A percentile compares a stretch with the other conserved stretches of the same genome.
Evolutionary conservation across 1,140 invertebrate genomes (phyloP).

Genomic region (Rhagoletis zephyria): DNA sequence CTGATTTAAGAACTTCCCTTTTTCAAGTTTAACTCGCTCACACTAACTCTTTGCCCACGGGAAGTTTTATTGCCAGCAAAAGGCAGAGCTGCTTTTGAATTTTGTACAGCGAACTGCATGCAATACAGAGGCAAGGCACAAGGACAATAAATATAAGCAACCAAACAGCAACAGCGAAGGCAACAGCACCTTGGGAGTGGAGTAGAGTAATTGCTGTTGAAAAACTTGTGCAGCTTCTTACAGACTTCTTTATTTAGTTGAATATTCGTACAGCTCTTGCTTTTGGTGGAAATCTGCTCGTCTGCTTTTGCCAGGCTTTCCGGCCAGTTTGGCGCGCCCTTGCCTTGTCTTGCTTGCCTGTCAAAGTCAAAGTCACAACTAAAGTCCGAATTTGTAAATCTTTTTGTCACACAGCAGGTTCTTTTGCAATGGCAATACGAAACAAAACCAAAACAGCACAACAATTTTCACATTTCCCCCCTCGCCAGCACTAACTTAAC

Average conservation of each 20-base stretch:
- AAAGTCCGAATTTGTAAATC: slow-evolving; percentile 46
- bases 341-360: not conserved
- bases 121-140: not conserved
- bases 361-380: slow-evolving; percentile 50
- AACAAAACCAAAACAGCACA: not conserved
- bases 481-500: not conserved
- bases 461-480: not conserved
- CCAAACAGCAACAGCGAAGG: not conserved
- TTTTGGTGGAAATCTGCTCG: slow-evolving; percentile 16
- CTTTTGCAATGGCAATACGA: slow-evolving; percentile 13
- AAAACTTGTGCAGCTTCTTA: slow-evolving; percentile 31
- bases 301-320: not conserved
- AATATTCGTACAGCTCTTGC: not conserved
- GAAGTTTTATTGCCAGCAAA: slow-evolving; percentile 5
- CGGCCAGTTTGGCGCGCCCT: not conserved
- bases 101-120: not conserved
- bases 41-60: not conserved
- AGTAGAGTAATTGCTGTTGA: not conserved
- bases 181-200: not conserved
- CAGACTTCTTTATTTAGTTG: not conserved
- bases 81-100: slow-evolving; percentile 16
- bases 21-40: not conserved
- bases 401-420: slow-evolving; percentile 48
- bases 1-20: slow-evolving; percentile 30
- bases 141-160: slow-evolving; percentile 20